phyloP scores from a whole-genome alignment of 2,888 invertebrate genomes.

The Dynastes hyllus region DNA sequence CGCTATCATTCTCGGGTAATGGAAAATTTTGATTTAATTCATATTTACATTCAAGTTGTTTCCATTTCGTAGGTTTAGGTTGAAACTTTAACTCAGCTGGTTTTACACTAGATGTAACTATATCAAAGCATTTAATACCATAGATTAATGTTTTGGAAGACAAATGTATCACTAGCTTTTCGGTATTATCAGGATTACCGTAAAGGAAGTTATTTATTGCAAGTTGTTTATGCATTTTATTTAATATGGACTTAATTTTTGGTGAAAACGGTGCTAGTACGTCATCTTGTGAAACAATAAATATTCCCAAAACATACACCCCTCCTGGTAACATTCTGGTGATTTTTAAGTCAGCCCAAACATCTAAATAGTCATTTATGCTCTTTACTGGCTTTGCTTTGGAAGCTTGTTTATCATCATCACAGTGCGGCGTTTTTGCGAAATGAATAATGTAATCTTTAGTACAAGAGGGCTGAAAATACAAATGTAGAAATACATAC shows the following conservation, averaged over 20 bases:
- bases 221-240: constrained; percentile 75
- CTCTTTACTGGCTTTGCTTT: constrained; percentile 67
- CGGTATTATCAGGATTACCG: constrained; percentile 75
- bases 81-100: constrained; percentile 87
- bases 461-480: constrained; percentile 75
- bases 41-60: constrained; percentile 83
- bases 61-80: constrained; percentile 82
- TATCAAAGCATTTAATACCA: constrained; percentile 80
- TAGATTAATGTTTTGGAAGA: constrained; percentile 73
- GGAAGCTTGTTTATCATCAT: constrained; percentile 66
- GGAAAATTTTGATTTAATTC: constrained; percentile 85
- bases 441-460: constrained; percentile 87
- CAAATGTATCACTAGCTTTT: constrained; percentile 80
- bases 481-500: constrained; percentile 47
- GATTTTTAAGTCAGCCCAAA: too few relatives aligned
- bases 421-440: constrained; percentile 80
- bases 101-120: constrained; percentile 74
- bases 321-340: constrained; percentile 96
- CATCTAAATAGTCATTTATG: constrained; percentile 77
- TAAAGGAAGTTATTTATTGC: constrained; percentile 75
- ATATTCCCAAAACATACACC: constrained; percentile 88
- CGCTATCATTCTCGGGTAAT: constrained; percentile 76
- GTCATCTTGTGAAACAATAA: constrained; percentile 81
- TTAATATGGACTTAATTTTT: constrained; percentile 76
- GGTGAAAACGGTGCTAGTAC: constrained; percentile 75